These are phyloP conservation scores for Pedionomus torquatus DNA, from an alignment of 2,113 vertebrate species.

Conservation along the genomic window DNA sequence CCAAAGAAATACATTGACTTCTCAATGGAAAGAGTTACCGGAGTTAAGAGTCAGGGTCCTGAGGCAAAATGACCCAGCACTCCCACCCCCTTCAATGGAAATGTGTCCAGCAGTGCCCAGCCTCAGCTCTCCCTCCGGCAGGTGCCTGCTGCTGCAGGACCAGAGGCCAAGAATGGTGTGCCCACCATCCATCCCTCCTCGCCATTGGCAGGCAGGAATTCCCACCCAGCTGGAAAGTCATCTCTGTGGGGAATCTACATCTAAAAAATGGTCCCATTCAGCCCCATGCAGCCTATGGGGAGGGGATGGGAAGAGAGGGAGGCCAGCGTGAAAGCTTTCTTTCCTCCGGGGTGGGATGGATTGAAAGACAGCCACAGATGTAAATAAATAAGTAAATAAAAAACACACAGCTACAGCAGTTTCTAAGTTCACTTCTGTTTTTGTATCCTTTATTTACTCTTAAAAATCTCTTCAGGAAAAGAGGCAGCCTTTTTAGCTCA, in stretches of 20 bases:
- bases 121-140: not conserved
- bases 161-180: rapidly evolving
- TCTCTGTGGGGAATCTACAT: not conserved
- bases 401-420: not conserved
- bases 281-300: not conserved
- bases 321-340: not conserved
- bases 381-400: not conserved
- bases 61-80: not conserved
- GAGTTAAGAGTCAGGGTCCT: not conserved
- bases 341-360: not conserved
- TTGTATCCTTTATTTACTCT: not conserved
- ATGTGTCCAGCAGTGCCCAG: rapidly evolving
- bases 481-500: not conserved
- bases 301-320: not conserved
- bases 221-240: rapidly evolving
- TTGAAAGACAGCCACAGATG: not conserved
- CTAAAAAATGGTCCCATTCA: not conserved
- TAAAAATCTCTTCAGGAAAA: not conserved
- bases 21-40: not conserved
- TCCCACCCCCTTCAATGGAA: not conserved
- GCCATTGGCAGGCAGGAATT: rapidly evolving
- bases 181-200: not conserved
- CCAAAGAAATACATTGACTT: not conserved
- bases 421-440: not conserved
- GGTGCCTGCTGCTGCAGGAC: rapidly evolving